Evolutionary conservation across 2,888 invertebrate genomes (phyloP), one percentile per base, ranked within the genome.

Genomic region (Chydorus sphaericus): DNA sequence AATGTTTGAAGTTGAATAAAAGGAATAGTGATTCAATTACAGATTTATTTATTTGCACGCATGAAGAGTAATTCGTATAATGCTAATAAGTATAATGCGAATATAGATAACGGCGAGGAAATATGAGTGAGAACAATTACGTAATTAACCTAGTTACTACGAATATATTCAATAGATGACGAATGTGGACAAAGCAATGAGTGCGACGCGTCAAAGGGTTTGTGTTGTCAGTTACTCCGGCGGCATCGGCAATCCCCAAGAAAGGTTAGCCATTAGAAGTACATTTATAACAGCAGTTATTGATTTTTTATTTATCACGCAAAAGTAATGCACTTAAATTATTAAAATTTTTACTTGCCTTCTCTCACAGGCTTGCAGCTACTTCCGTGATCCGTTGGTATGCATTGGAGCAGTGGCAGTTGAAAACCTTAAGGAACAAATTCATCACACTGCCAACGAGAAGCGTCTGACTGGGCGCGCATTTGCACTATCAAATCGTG

Each of bases 151-250:
- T n/a, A n/a, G n/a, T n/a, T n/a, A n/a, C n/a, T n/a, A n/a, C n/a
- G n/a, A n/a, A n/a, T n/a, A n/a, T 39, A 50, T 36, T 58, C 54
- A 61, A 6, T 66, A 77, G 87, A 84, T 64, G 87, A 88, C 66
- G 82, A 85, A 62, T 90, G 90, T 70, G 74, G 74, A 63, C 79
- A 82, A 68, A 88, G 87, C 60, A 81, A 80, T 65, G 89, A 90
- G 65, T 90, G 90, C 66, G 89, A 89, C 70, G 82, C 88, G 63
- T 78, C 81, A 57, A 79, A 86, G 54, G 89, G 89, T 23, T 76
- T 90, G 55, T 90, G 90, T 73, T 90, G 90, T 71, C 87, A 88
- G 71, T 73, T 88, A 64, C 86, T 88, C 64, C 79, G 88, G 60
- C 79, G 88, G 62, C 89, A 90, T 70, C 78, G 89, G 44, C 87